A percentile compares a stretch with the other conserved stretches of the same genome.
phyloP scores from a whole-genome alignment of 1,140 invertebrate genomes.

The Leptinotarsa lineolata region DNA sequence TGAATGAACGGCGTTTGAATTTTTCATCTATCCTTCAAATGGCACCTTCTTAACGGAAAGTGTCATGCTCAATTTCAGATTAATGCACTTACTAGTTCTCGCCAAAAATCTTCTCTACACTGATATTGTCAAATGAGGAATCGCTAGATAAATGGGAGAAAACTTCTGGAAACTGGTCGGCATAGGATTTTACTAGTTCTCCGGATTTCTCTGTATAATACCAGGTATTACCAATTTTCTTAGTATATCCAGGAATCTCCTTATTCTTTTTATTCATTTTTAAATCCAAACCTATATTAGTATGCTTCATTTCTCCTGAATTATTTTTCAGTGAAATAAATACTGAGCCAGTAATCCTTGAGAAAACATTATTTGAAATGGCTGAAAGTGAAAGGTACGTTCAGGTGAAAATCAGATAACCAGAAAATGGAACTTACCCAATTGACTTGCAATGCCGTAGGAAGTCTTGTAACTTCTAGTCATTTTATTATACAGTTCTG shows the following conservation, averaged over 20 bases:
- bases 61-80: too few species aligned
- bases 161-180: conserved; percentile 72
- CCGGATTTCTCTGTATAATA: conserved; percentile 79
- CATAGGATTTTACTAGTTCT: conserved; percentile 72
- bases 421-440: conserved; percentile 46
- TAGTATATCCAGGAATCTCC: conserved; percentile 81
- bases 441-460: conserved; percentile 45
- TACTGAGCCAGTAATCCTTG: conserved; percentile 82
- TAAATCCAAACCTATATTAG: conserved; percentile 89
- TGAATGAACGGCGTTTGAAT: too few species aligned
- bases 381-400: conserved; percentile 54
- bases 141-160: conserved; percentile 64
- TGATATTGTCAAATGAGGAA: conserved; percentile 64
- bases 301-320: conserved; percentile 40
- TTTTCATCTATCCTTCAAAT: too few species aligned
- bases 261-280: conserved; percentile 85
- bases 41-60: too few species aligned
- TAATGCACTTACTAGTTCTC: conserved; percentile 28
- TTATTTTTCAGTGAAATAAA: conserved; percentile 63
- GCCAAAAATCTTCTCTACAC: conserved; percentile 70
- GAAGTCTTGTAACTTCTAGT: conserved; percentile 52
- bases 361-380: conserved; percentile 72
- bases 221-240: conserved; percentile 73
- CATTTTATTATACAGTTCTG: conserved; percentile 47
- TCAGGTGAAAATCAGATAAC: not conserved